These are phyloP conservation scores for Globodera ellingtonae DNA, from an alignment of 1,140 invertebrate genomes.

Conservation along the genomic window DNA sequence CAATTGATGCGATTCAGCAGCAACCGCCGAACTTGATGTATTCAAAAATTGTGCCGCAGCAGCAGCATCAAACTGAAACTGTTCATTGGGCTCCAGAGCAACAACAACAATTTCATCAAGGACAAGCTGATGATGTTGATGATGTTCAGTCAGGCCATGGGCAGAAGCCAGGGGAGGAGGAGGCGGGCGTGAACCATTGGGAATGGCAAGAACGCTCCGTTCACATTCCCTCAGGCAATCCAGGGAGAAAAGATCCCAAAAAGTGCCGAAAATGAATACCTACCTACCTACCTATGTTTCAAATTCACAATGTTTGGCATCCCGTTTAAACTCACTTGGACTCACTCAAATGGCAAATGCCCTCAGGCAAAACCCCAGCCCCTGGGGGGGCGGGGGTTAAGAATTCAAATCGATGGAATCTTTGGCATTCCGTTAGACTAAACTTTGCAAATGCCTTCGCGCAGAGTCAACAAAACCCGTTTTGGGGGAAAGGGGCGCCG, in stretches of 20 bases:
- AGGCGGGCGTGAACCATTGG: conserved; percentile 8
- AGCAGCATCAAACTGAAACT: conserved; percentile 10
- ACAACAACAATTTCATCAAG: conserved; percentile 4
- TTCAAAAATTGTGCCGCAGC: neutral
- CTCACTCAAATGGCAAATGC: no score
- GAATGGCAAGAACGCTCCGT: conserved; percentile 26
- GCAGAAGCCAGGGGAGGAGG: neutral
- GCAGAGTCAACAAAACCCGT: no score
- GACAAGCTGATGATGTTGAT: neutral
- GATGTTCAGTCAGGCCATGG: no score
- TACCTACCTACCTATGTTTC: no score
- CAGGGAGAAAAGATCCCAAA: neutral
- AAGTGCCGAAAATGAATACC: neutral
- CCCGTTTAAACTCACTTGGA: conserved; percentile 26
- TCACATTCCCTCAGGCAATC: neutral
- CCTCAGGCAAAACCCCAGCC: no score
- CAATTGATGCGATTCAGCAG: neutral
- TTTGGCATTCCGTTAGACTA: no score
- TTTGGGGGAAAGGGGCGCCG: no score
- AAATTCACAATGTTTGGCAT: neutral
- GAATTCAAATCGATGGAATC: no score
- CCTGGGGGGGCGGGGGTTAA: no score
- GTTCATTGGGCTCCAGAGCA: neutral
- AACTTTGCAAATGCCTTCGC: no score
- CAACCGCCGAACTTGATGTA: neutral